Evolutionary conservation across 2,113 vertebrate species (phyloP).

Genomic region (Microcebus jonahi): DNA sequence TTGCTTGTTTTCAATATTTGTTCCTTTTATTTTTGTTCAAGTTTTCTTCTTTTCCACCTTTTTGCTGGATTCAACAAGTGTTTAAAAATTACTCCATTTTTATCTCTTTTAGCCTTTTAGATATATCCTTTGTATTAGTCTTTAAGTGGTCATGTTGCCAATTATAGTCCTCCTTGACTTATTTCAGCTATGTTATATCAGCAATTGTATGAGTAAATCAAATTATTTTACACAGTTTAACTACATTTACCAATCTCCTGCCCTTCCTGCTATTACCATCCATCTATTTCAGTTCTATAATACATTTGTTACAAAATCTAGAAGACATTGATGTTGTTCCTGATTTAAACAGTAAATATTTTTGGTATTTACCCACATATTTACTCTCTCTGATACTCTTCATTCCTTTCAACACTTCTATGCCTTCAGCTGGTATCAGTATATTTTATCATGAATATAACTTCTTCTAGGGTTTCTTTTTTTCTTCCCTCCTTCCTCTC

Average conservation of each 20-base stretch:
- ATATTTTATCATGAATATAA: not conserved
- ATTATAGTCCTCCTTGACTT: not conserved
- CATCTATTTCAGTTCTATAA: not conserved
- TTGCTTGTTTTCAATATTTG: not conserved
- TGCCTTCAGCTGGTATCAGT: not conserved
- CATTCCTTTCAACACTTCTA: not conserved
- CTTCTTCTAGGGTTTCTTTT: not conserved
- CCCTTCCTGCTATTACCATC: not conserved
- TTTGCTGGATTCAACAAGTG: not conserved
- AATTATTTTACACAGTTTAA: not conserved
- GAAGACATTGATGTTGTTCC: not conserved
- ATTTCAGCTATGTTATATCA: not conserved
- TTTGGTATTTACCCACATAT: not conserved
- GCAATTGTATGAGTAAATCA: constrained; percentile 4
- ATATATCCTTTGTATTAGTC: not conserved
- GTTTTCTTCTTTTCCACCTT: not conserved
- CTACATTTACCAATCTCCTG: not conserved
- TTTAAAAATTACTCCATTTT: not conserved
- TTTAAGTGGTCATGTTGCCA: not conserved
- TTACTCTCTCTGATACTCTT: not conserved
- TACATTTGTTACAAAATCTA: not conserved
- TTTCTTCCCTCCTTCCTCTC: too few relatives aligned
- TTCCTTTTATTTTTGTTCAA: not conserved
- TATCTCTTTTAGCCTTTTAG: not conserved
- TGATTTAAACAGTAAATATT: not conserved